phyloP scores from a whole-genome alignment of 2,888 invertebrate genomes.

The Chloroclysta siterata region DNA sequence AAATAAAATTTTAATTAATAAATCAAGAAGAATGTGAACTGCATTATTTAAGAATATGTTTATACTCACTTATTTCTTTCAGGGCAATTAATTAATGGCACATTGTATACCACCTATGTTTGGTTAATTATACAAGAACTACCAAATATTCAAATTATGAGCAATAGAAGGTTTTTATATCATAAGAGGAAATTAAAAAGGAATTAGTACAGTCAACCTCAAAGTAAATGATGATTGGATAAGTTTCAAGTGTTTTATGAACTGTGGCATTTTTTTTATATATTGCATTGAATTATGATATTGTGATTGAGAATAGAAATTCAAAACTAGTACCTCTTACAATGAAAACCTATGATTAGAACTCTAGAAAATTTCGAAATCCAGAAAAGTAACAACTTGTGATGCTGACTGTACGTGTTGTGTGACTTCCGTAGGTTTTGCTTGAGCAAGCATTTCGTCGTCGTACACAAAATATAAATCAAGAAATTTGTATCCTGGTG shows the following conservation, averaged over 20 bases:
- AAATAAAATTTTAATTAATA: background rate
- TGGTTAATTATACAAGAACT: background rate
- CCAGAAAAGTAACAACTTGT: background rate
- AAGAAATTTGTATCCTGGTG: too few species aligned
- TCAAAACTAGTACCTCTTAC: background rate
- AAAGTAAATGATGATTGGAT: background rate
- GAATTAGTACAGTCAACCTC: background rate
- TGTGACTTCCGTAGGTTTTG: background rate
- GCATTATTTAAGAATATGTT: background rate
- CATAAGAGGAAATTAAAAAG: background rate
- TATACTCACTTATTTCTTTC: background rate
- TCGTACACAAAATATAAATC: background rate
- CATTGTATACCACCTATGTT: slow-evolving; percentile 5
- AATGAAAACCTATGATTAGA: background rate
- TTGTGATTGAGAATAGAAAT: too few species aligned
- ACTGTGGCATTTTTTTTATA: too few species aligned
- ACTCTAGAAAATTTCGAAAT: background rate
- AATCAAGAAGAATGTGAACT: background rate
- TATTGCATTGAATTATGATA: too few species aligned
- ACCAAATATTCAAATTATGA: background rate
- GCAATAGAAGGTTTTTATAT: background rate
- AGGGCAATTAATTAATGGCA: slow-evolving; percentile 18
- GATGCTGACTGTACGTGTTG: background rate
- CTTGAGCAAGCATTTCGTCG: background rate
- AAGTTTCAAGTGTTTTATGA: background rate